Evolutionary conservation across 2,113 vertebrate species (phyloP).

Genomic region (Rhombomys opimus): DNA sequence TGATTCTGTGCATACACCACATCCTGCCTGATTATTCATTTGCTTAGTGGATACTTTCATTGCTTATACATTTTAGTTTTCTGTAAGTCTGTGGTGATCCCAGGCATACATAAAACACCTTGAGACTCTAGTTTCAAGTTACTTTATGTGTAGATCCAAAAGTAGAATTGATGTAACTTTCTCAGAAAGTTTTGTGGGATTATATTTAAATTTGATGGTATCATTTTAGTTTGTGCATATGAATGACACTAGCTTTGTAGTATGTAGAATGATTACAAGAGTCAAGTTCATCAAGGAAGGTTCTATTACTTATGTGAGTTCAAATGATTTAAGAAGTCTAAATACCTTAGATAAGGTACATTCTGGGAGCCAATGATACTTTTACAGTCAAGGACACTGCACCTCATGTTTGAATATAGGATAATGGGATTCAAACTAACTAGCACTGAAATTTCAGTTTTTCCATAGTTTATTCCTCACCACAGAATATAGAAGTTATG

Average conservation of each 20-base stretch:
- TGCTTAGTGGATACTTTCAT: neutral
- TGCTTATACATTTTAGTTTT: neutral
- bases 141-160: neutral
- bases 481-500: slow-evolving; percentile 25
- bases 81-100: neutral
- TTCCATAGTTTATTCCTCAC: neutral
- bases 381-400: neutral
- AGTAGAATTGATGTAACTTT: neutral
- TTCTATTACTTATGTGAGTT: neutral
- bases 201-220: slow-evolving; percentile 39
- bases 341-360: neutral
- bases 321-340: slow-evolving; percentile 14
- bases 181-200: neutral
- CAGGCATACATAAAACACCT: neutral
- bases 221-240: slow-evolving; percentile 19
- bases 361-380: neutral
- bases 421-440: neutral
- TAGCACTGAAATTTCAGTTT: neutral
- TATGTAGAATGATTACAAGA: slow-evolving; percentile 39
- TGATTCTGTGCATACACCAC: neutral
- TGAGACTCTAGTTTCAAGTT: neutral
- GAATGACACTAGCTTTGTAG: slow-evolving; percentile 31
- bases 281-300: slow-evolving; percentile 24
- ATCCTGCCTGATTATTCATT: neutral
- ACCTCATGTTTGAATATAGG: slow-evolving; percentile 35